These are phyloP conservation scores for Crossocerus cetratus DNA, from an alignment of 2,888 invertebrate genomes.

Conservation along the genomic window DNA sequence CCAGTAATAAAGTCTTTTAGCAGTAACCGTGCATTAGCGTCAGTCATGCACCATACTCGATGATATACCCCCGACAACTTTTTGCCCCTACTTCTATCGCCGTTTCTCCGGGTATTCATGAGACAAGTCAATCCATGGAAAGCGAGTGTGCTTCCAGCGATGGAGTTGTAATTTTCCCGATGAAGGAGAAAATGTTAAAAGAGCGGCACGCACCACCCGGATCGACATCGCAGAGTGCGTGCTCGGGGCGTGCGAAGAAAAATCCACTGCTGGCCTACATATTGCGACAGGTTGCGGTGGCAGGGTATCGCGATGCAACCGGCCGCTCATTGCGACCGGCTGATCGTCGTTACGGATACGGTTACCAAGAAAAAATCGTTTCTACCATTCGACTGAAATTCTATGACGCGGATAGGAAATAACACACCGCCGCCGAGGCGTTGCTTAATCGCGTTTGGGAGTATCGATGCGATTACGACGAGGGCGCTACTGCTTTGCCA, in stretches of 20 bases:
- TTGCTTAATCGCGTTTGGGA: no score
- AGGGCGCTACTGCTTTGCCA: no score
- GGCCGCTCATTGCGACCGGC: conserved; percentile 12
- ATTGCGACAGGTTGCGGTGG: conserved; percentile 20
- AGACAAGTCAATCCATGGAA: background rate
- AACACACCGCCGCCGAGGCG: background rate
- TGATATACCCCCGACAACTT: background rate
- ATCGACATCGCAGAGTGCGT: background rate
- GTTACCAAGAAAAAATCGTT: conserved; percentile 12
- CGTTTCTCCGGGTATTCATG: background rate
- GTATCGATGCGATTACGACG: no score
- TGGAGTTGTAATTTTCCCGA: conserved; percentile 23
- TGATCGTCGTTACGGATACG: conserved; percentile 6
- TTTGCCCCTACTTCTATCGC: background rate
- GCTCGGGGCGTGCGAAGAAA: conserved; percentile 4
- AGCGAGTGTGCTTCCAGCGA: background rate
- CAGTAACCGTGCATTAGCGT: background rate
- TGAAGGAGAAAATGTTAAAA: conserved; percentile 13
- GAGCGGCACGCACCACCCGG: background rate
- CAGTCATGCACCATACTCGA: conserved; percentile 1
- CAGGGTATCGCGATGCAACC: background rate
- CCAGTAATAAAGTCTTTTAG: background rate
- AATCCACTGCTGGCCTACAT: conserved; percentile 35
- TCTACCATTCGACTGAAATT: conserved; percentile 17
- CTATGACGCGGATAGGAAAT: conserved; percentile 12